Conservation (phyloP, 2,888 invertebrate species). For the Acrobasis consociella region DNA sequence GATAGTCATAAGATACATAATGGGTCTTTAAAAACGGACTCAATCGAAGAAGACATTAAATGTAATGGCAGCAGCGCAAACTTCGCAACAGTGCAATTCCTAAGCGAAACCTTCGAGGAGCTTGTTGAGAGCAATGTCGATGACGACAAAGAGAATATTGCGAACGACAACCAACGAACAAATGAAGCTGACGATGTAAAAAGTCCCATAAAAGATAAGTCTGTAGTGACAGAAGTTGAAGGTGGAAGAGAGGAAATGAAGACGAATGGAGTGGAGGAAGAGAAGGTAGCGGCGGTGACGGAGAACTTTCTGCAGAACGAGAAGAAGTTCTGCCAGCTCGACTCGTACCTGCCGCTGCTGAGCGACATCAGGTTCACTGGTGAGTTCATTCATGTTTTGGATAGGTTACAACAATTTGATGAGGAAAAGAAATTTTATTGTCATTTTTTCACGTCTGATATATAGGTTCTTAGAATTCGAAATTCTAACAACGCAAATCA, state of each 20-base stretch:
- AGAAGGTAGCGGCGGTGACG: constrained; percentile 55
- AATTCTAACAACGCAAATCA: too few species aligned
- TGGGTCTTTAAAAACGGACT: constrained; percentile 30
- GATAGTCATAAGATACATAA: constrained; percentile 28
- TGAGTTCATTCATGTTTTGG: constrained; percentile 41
- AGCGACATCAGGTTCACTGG: constrained; percentile 77
- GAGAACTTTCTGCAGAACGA: constrained; percentile 75
- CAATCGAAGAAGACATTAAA: constrained; percentile 34
- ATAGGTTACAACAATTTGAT: constrained; percentile 6
- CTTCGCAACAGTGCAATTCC: constrained; percentile 68
- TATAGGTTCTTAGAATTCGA: too few species aligned
- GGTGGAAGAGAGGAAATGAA: constrained; percentile 35
- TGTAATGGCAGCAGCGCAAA: constrained; percentile 63
- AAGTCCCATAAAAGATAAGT: constrained; percentile 28
- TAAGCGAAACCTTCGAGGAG: constrained; percentile 72
- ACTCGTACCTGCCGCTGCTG: constrained; percentile 63
- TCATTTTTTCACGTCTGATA: too few species aligned
- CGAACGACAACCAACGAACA: constrained; percentile 46
- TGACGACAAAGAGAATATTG: constrained; percentile 58
- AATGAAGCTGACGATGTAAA: constrained; percentile 30
- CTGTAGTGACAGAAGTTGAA: constrained; percentile 34
- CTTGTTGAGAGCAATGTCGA: constrained; percentile 75
- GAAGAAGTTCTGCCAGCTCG: constrained; percentile 71
- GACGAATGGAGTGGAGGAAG: constrained; percentile 45
- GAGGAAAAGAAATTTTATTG: background rate